Percentiles rank a stretch among this genome's conserved stretches.
Conservation (phyloP, 2,113 vertebrate species). For the Abramis brama region DNA sequence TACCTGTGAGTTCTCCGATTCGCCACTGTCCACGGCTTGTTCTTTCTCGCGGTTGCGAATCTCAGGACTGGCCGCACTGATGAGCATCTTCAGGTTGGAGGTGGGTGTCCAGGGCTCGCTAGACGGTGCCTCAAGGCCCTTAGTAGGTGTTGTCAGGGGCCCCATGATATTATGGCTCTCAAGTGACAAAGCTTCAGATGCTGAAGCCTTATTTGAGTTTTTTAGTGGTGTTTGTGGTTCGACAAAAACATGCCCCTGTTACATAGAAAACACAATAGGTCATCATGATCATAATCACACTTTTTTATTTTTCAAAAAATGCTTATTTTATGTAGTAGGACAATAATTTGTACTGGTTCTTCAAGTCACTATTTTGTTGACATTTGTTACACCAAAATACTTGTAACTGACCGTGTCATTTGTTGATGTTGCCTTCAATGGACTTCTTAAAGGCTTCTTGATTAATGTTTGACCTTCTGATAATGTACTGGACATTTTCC, state of each 20-base stretch:
- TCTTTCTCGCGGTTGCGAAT: constrained; percentile 91
- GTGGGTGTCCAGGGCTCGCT: constrained; percentile 96
- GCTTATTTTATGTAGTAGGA: neutral
- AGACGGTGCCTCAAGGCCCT: constrained; percentile 74
- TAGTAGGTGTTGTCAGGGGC: constrained; percentile 87
- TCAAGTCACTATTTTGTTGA: neutral
- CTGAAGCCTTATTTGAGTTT: constrained; percentile 73
- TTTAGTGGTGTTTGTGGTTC: constrained; percentile 69
- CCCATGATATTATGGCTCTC: constrained; percentile 74
- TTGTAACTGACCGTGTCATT: constrained; percentile 54
- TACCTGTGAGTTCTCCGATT: constrained; percentile 71
- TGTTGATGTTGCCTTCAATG: neutral
- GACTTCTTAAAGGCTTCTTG: constrained; percentile 37
- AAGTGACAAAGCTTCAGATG: constrained; percentile 54
- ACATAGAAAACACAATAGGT: constrained; percentile 18
- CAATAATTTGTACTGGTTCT: neutral
- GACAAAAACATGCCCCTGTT: constrained; percentile 78
- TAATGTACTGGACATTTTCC: constrained; percentile 59
- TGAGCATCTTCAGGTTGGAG: constrained; percentile 95
- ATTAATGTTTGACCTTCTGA: constrained; percentile 46
- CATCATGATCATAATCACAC: neutral
- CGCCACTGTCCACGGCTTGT: constrained; percentile 62
- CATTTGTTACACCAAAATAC: neutral
- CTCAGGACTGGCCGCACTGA: constrained; percentile 93
- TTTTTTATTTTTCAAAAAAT: neutral